A percentile compares a stretch with the other conserved stretches of the same genome.
These are phyloP conservation scores for Melieria omissa DNA, from an alignment of 2,888 invertebrate species.

Conservation along the genomic window DNA sequence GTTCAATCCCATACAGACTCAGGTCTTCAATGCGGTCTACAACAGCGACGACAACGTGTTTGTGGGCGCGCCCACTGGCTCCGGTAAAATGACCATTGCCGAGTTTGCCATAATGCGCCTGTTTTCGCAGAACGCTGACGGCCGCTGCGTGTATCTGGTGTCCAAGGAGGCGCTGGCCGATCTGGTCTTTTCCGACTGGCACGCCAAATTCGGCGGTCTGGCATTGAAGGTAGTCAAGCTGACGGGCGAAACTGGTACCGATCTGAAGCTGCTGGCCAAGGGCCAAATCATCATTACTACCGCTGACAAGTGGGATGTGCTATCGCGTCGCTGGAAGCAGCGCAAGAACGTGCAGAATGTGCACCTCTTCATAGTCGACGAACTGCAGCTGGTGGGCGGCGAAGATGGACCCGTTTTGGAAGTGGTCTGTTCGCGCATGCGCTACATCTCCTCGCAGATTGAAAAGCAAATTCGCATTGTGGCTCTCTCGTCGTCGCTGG, in stretches of 20 bases:
- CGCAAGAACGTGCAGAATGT: conserved; percentile 98
- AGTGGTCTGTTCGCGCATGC: conserved; percentile 89
- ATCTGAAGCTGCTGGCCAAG: conserved; percentile 90
- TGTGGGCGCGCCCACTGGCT: conserved; percentile 92
- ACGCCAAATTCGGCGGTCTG: conserved; percentile 84
- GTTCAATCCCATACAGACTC: conserved; percentile 99
- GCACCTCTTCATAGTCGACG: conserved; percentile 95
- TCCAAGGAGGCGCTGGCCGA: conserved; percentile 93
- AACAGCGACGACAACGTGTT: conserved; percentile 98
- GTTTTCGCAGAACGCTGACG: conserved; percentile 78
- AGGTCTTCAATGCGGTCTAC: conserved; percentile 98
- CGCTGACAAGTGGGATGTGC: conserved; percentile 98
- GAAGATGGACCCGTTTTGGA: conserved; percentile 95
- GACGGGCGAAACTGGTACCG: conserved; percentile 97
- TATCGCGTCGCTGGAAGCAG: conserved; percentile 98
- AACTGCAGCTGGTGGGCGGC: conserved; percentile 89
- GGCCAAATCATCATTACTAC: conserved; percentile 97
- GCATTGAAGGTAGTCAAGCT: conserved; percentile 87
- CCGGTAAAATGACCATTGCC: conserved; percentile 93
- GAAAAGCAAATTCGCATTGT: conserved; percentile 91
- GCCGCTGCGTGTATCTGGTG: conserved; percentile 92
- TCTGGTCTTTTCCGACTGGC: conserved; percentile 90
- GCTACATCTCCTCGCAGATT: conserved; percentile 96
- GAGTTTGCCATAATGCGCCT: conserved; percentile 95
- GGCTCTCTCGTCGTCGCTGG: conserved; percentile 91